Percentiles rank a stretch among this genome's conserved stretches.
These are phyloP conservation scores for Meloe dianella DNA, from an alignment of 2,888 invertebrate species.

Conservation along the genomic window DNA sequence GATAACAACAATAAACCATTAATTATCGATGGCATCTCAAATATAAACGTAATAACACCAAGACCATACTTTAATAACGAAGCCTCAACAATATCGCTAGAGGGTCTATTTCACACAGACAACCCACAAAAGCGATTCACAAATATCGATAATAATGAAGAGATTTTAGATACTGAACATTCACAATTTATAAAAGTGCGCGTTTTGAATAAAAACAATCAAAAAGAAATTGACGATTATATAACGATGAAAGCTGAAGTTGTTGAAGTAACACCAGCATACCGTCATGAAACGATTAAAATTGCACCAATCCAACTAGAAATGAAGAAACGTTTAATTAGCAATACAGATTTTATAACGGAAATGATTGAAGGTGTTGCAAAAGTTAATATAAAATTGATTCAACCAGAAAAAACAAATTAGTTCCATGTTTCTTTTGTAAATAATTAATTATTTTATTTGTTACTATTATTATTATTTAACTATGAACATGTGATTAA, in stretches of 20 bases:
- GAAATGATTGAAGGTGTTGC: conserved; percentile 30
- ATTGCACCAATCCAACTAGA: conserved; percentile 55
- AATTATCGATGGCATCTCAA: conserved; percentile 54
- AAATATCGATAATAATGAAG: conserved; percentile 43
- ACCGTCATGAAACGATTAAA: conserved; percentile 49
- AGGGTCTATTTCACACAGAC: conserved; percentile 70
- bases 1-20: conserved; percentile 48
- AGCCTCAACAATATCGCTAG: conserved; percentile 71
- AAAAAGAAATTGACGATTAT: conserved; percentile 43
- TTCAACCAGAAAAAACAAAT: conserved; percentile 20
- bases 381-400: conserved; percentile 30
- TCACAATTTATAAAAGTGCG: conserved; percentile 55
- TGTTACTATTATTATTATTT: conserved; percentile 33
- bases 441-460: conserved; percentile 36
- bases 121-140: conserved; percentile 48
- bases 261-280: conserved; percentile 54
- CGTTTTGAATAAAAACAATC: conserved; percentile 48
- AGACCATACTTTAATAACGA: conserved; percentile 58
- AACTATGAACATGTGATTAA: conserved; percentile 23
- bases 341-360: conserved; percentile 26
- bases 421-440: conserved; percentile 39
- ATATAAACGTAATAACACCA: conserved; percentile 55
- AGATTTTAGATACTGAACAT: conserved; percentile 54
- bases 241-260: conserved; percentile 54
- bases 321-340: conserved; percentile 44